Evolutionary conservation across 2,113 vertebrate genomes (phyloP), one percentile per base, ranked within the genome.

Genomic region (Argyrosomus japonicus): DNA sequence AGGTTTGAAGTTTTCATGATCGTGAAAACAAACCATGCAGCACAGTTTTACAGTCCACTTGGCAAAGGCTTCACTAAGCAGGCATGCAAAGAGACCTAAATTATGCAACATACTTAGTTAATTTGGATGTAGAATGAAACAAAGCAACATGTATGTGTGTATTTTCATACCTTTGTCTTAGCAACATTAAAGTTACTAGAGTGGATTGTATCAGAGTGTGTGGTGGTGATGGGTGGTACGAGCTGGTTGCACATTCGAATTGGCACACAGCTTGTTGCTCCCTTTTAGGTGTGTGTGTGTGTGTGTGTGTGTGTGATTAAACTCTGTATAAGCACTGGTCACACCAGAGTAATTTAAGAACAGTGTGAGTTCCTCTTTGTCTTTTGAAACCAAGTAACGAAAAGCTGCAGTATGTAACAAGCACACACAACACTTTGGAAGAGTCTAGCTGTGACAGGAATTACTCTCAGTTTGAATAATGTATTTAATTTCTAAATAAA

Each of bases 291-390:
- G 36, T 9, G 1, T 40, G 36, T 8, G 36, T 36, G 36, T 36
- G 7, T 9, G 36, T 18, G 29, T 62, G 14, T 29, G 6, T 29
- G 43, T 32, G 27, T 5, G 6, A 47, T 4, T 25, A n/a, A 1
- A 21, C 15, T 51, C 36, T 29, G 23, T 4, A 15, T 18, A 29
- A 23, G 6, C 32, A 1, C 25, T 8, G 13, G 43, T n/a, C 25
- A 47, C 27, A 57, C 2, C 48, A 70, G 1, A 67, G 25, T 45
- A 56, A 48, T 27, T 54, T 40, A 74, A 58, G 50, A 57, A 45
- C n/a, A 48, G 58, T 12, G 4, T 1, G 18, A 79, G 80, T 88
- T 86, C 72, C 78, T 83, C 75, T 74, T 79, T 67, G 75, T 51
- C 11, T 64, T 5, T 45, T 63, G n/a, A 81, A 78, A 68, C 43